Conservation (phyloP, 2,113 vertebrate genomes). For the Shinisaurus crocodilurus region DNA sequence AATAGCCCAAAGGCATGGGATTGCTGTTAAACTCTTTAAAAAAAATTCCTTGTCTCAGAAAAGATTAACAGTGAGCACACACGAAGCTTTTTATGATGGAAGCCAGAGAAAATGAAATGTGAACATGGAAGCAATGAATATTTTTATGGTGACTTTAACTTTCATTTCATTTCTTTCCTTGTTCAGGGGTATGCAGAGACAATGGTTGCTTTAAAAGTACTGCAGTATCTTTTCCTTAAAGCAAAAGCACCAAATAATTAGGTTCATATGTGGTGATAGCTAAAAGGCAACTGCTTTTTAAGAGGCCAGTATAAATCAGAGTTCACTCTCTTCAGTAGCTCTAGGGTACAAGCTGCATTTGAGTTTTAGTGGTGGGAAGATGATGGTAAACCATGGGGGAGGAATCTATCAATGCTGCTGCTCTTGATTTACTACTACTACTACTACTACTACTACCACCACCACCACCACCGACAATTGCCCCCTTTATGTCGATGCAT, state of each 20-base stretch:
- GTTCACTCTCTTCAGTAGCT: background rate
- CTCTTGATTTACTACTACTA: background rate
- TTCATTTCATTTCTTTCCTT: background rate
- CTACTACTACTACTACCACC: too few relatives aligned
- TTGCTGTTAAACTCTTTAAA: background rate
- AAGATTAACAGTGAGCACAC: slow-evolving; percentile 35
- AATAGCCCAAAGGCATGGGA: fast-evolving
- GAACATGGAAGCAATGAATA: slow-evolving; percentile 7
- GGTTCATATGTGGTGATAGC: background rate
- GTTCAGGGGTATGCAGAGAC: background rate
- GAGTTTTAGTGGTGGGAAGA: fast-evolving
- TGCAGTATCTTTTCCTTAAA: fast-evolving
- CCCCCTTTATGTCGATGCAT: background rate
- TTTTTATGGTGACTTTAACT: slow-evolving; percentile 22
- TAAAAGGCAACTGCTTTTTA: fast-evolving
- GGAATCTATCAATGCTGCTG: background rate
- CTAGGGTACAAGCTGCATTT: background rate
- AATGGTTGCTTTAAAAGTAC: fast-evolving
- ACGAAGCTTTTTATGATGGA: background rate
- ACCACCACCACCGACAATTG: background rate
- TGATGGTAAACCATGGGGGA: fast-evolving
- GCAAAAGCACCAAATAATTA: background rate
- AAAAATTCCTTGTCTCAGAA: background rate
- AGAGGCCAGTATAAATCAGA: fast-evolving
- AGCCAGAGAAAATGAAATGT: background rate